Conservation (phyloP, 1,140 invertebrate genomes). For the Leptinotarsa texana region DNA sequence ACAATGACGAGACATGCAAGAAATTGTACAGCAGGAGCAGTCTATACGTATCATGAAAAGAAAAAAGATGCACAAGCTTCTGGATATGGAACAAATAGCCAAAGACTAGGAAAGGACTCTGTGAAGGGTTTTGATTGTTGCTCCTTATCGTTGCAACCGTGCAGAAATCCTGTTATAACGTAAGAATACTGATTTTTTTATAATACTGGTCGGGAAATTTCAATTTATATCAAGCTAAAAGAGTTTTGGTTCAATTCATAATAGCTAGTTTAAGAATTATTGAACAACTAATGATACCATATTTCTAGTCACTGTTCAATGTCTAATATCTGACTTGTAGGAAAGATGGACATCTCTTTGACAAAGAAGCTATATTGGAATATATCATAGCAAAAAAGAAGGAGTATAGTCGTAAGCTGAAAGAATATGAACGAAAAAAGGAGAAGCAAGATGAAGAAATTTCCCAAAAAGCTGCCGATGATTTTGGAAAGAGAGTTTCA, state of each 20-base stretch:
- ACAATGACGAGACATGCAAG: slow-evolving; percentile 92
- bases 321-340: slow-evolving; percentile 55
- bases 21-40: slow-evolving; percentile 97
- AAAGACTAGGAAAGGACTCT: slow-evolving; percentile 93
- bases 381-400: slow-evolving; percentile 96
- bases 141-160: slow-evolving; percentile 94
- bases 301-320: too few relatives aligned
- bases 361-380: slow-evolving; percentile 95
- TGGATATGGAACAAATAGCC: slow-evolving; percentile 85
- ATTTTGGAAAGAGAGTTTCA: slow-evolving; percentile 70
- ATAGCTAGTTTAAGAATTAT: too few relatives aligned
- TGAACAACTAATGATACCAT: too few relatives aligned
- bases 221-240: too few relatives aligned
- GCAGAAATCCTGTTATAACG: slow-evolving; percentile 86
- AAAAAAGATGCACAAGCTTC: slow-evolving; percentile 92
- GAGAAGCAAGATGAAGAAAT: slow-evolving; percentile 70
- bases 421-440: slow-evolving; percentile 91
- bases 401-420: slow-evolving; percentile 86
- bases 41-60: slow-evolving; percentile 98
- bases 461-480: slow-evolving; percentile 68
- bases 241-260: too few relatives aligned
- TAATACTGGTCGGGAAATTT: neutral
- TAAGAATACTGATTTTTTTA: slow-evolving; percentile 54
- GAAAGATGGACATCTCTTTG: slow-evolving; percentile 92
- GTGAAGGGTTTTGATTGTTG: slow-evolving; percentile 99